A percentile compares a stretch with the other conserved stretches of the same genome.
Evolutionary conservation across 2,888 invertebrate genomes (phyloP).

Genomic region (Tridacna crocea): DNA sequence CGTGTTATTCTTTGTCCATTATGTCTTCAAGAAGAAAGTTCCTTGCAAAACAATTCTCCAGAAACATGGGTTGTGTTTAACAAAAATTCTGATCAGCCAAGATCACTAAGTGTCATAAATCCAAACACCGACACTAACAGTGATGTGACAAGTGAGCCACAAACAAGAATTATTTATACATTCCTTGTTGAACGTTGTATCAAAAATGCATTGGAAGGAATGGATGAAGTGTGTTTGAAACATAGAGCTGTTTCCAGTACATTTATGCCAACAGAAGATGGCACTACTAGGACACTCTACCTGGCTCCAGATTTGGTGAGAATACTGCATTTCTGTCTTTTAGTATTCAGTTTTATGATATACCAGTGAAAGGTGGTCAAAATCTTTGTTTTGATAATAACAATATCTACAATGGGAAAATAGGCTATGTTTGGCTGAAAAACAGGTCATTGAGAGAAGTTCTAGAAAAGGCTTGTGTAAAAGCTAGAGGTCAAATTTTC

Average conservation of each 20-base stretch:
- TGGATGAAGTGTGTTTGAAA: conserved; percentile 90
- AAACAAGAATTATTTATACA: conserved; percentile 57
- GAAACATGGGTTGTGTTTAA: conserved; percentile 37
- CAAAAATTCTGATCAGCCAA: conserved; percentile 14
- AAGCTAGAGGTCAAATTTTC: too few relatives aligned
- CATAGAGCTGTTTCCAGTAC: conserved; percentile 89
- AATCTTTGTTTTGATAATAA: too few relatives aligned
- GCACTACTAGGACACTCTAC: conserved; percentile 86
- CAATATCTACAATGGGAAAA: too few relatives aligned
- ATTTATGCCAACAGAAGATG: conserved; percentile 72
- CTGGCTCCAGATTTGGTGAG: conserved; percentile 96
- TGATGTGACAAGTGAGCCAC: background rate
- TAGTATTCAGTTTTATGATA: too few relatives aligned
- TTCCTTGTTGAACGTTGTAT: conserved; percentile 96
- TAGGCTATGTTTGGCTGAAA: too few relatives aligned
- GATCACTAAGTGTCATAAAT: conserved; percentile 5
- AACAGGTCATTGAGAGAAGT: too few relatives aligned
- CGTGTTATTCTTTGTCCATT: conserved; percentile 96
- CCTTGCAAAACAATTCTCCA: conserved; percentile 35
- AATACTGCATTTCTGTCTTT: conserved; percentile 19
- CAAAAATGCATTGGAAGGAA: conserved; percentile 91
- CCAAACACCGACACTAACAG: background rate
- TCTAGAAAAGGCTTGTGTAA: too few relatives aligned
- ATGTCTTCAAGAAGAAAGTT: conserved; percentile 87
- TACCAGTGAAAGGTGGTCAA: too few relatives aligned